Conservation (phyloP, 2,888 invertebrate genomes). For the Leptinotarsa haldemani region DNA sequence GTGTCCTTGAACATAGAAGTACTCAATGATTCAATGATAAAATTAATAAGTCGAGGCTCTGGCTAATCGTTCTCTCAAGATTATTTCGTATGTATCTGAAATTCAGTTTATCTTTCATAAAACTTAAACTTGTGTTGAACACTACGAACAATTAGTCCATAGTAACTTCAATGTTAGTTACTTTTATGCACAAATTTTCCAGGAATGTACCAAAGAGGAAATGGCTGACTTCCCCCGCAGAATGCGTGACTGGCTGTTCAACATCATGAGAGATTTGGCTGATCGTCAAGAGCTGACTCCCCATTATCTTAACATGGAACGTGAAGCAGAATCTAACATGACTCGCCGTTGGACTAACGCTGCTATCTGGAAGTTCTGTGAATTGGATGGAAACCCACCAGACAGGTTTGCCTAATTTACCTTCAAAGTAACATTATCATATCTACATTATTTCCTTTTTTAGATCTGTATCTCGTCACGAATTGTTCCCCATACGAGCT, state of each 20-base stretch:
- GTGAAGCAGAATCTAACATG: conserved; percentile 88
- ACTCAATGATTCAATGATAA: too few relatives aligned
- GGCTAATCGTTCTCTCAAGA: too few relatives aligned
- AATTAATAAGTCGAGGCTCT: too few relatives aligned
- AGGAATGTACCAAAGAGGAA: conserved; percentile 86
- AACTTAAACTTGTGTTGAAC: neutral
- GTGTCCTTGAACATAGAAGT: too few relatives aligned
- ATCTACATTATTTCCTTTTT: conserved; percentile 38
- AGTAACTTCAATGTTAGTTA: neutral
- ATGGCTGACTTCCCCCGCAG: conserved; percentile 95
- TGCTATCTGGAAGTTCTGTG: conserved; percentile 98
- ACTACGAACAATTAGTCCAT: too few relatives aligned
- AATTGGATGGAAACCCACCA: conserved; percentile 91
- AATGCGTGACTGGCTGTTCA: conserved; percentile 98
- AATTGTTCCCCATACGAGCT: conserved; percentile 95
- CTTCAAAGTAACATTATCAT: too few relatives aligned
- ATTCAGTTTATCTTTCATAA: too few relatives aligned
- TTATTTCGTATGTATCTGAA: too few relatives aligned
- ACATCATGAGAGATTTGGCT: conserved; percentile 95
- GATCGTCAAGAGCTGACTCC: conserved; percentile 86
- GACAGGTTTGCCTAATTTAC: conserved; percentile 72
- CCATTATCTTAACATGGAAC: conserved; percentile 87
- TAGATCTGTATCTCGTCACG: conserved; percentile 89
- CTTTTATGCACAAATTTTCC: conserved; percentile 32
- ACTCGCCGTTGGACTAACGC: conserved; percentile 90